These are phyloP conservation scores for Gymnosoma rotundatum DNA, from an alignment of 2,888 invertebrate species.

Conservation along the genomic window DNA sequence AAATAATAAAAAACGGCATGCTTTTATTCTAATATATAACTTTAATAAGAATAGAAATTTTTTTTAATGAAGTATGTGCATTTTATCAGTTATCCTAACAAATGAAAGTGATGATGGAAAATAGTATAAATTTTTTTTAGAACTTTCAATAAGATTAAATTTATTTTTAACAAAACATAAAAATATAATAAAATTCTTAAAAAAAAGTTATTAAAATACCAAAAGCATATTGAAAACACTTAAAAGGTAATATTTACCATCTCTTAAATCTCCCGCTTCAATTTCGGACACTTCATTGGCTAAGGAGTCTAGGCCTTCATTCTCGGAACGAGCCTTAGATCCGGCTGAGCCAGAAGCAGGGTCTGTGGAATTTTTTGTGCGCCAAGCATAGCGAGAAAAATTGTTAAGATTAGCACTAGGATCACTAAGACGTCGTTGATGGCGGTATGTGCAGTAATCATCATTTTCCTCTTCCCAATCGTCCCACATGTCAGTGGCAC, in stretches of 20 bases:
- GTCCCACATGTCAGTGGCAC: slow-evolving; percentile 94
- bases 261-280: slow-evolving; percentile 95
- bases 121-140: slow-evolving; percentile 29
- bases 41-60: neutral
- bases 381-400: slow-evolving; percentile 92
- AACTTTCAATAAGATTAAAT: neutral
- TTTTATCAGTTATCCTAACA: neutral
- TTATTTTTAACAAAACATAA: neutral
- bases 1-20: neutral
- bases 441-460: slow-evolving; percentile 91
- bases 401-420: slow-evolving; percentile 95
- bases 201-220: slow-evolving; percentile 22
- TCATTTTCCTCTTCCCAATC: slow-evolving; percentile 95
- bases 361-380: slow-evolving; percentile 83
- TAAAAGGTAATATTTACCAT: slow-evolving; percentile 85
- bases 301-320: slow-evolving; percentile 94
- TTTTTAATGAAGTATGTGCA: slow-evolving; percentile 3
- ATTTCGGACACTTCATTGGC: slow-evolving; percentile 94
- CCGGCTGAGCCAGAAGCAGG: slow-evolving; percentile 87
- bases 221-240: slow-evolving; percentile 56
- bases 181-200: slow-evolving; percentile 6
- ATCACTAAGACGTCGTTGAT: slow-evolving; percentile 92
- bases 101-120: slow-evolving; percentile 20
- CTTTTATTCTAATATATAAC: neutral
- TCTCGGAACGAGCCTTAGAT: slow-evolving; percentile 93